phyloP scores from a whole-genome alignment of 2,797 vertebrate species.

The Bothrops alternatus region DNA sequence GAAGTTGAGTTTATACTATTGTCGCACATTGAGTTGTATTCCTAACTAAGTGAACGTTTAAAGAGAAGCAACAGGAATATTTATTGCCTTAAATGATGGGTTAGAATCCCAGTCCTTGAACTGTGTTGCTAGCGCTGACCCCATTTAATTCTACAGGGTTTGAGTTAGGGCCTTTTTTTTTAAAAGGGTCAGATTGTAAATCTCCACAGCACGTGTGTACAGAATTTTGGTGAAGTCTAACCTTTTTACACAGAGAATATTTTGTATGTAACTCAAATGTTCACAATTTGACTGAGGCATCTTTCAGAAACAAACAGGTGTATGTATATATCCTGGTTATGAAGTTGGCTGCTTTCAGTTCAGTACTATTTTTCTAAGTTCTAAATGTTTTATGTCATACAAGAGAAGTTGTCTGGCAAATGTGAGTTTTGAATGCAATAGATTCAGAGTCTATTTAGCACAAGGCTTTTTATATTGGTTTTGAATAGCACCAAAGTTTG shows the following conservation, averaged over 20 bases:
- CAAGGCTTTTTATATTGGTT: conserved; percentile 53
- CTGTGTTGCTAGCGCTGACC: conserved; percentile 2
- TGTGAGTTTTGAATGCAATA: conserved; percentile 49
- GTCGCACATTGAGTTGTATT: conserved; percentile 40
- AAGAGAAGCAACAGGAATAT: conserved; percentile 41
- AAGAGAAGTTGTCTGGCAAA: conserved; percentile 46
- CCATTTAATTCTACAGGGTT: conserved; percentile 1
- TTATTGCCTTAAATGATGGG: conserved; percentile 51
- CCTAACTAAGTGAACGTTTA: conserved; percentile 14
- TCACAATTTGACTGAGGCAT: conserved; percentile 63
- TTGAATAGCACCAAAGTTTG: conserved; percentile 51
- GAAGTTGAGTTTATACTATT: neutral
- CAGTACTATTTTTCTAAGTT: conserved; percentile 63
- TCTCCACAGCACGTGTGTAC: conserved; percentile 41
- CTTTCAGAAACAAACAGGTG: conserved; percentile 54
- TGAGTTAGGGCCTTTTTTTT: neutral
- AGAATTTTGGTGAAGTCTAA: conserved; percentile 58
- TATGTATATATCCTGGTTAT: conserved; percentile 53
- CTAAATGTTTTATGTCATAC: conserved; percentile 31
- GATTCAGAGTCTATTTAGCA: conserved; percentile 56
- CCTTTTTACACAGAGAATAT: conserved; percentile 60
- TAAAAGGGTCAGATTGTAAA: conserved; percentile 3
- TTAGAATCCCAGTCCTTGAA: neutral
- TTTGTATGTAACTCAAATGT: conserved; percentile 68
- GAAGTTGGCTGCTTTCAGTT: conserved; percentile 61